phyloP scores from a whole-genome alignment of 2,888 invertebrate species.

The Drosophila merina region DNA sequence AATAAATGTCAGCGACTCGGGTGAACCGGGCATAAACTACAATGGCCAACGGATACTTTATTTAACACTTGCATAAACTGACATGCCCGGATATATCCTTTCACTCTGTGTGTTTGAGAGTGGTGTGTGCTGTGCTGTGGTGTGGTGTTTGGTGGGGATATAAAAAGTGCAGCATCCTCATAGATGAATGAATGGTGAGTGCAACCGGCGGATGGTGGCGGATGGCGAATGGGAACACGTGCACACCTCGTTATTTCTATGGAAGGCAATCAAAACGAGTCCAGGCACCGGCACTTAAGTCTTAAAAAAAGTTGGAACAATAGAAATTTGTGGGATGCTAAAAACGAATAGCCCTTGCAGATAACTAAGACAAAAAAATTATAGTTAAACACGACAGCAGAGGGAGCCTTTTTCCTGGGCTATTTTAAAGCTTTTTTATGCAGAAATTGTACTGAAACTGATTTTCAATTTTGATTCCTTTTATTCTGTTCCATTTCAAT shows the following conservation, averaged over 20 bases:
- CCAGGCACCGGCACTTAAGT: constrained; percentile 12
- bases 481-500: constrained; percentile 25
- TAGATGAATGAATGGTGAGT: constrained; percentile 16
- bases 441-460: constrained; percentile 9
- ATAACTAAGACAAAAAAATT: not conserved
- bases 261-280: constrained; percentile 35
- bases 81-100: constrained; percentile 18
- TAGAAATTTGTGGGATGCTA: constrained; percentile 22
- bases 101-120: not conserved
- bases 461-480: constrained; percentile 17
- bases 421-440: not conserved
- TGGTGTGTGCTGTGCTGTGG: not conserved
- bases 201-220: not conserved
- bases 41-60: constrained; percentile 51
- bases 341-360: constrained; percentile 1
- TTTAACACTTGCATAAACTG: constrained; percentile 59
- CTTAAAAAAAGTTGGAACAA: constrained; percentile 35
- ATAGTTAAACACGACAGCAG: not conserved
- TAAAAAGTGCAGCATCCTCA: constrained; percentile 30
- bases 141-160: not conserved
- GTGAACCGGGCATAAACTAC: constrained; percentile 44
- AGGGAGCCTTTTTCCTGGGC: not conserved
- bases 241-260: constrained; percentile 41
- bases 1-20: constrained; percentile 61
- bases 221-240: constrained; percentile 24